Percentiles rank a stretch among this genome's conserved stretches.
These are phyloP conservation scores for Leptodirus hochenwartii DNA, from an alignment of 2,888 invertebrate genomes.

Conservation along the genomic window DNA sequence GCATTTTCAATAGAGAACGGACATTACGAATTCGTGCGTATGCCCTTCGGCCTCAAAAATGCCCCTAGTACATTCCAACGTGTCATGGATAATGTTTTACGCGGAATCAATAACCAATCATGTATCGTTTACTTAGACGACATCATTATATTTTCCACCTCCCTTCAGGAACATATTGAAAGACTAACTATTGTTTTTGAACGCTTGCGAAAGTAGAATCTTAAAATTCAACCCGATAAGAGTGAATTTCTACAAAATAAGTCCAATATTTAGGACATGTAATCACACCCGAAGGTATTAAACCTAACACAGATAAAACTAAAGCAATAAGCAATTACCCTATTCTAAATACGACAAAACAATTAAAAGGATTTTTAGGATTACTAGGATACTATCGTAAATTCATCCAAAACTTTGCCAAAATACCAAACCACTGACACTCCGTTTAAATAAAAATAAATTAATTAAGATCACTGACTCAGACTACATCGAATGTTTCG, in stretches of 20 bases:
- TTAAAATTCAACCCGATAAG: conserved; percentile 14
- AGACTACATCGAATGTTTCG: no score
- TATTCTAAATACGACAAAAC: conserved; percentile 7
- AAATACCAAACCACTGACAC: conserved; percentile 5
- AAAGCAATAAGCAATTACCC: conserved; percentile 7
- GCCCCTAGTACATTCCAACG: conserved; percentile 16
- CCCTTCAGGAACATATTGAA: conserved; percentile 11
- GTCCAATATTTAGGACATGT: conserved; percentile 9
- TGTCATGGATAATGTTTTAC: conserved; percentile 14
- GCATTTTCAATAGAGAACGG: conserved; percentile 16
- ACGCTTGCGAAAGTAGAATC: conserved; percentile 9
- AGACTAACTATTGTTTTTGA: conserved; percentile 12
- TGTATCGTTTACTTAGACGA: conserved; percentile 15
- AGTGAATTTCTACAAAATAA: conserved; percentile 8
- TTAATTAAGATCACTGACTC: no score
- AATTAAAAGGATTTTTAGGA: conserved; percentile 8
- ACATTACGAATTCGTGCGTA: conserved; percentile 15
- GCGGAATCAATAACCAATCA: conserved; percentile 10
- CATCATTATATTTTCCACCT: conserved; percentile 12
- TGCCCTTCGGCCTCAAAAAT: conserved; percentile 17
- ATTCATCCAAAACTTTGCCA: conserved; percentile 4
- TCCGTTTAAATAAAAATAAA: conserved; percentile 5
- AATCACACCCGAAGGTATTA: conserved; percentile 9
- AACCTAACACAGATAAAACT: conserved; percentile 9
- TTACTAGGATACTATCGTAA: conserved; percentile 2